phyloP scores from a whole-genome alignment of 1,140 invertebrate species.

The Schlechtendalia chinensis region DNA sequence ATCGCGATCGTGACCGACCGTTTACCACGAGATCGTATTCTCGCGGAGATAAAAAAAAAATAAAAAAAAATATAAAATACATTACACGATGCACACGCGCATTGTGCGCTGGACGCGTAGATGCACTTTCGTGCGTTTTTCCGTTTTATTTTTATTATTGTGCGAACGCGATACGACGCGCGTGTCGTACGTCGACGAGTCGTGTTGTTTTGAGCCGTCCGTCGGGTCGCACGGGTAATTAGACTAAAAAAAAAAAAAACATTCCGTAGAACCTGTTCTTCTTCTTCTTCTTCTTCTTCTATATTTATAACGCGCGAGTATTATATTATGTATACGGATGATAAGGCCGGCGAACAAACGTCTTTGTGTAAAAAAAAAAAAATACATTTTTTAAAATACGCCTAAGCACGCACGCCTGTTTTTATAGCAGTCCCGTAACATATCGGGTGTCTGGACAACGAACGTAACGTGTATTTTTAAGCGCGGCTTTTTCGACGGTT shows the following conservation, averaged over 20 bases:
- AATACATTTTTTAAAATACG: too few species aligned
- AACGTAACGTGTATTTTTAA: too few species aligned
- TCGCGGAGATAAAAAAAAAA: too few species aligned
- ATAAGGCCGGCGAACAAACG: not conserved
- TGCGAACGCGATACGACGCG: not conserved
- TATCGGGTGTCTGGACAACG: too few species aligned
- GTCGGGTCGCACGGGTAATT: conserved; percentile 3
- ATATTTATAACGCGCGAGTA: not conserved
- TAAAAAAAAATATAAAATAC: too few species aligned
- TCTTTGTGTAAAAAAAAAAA: not conserved
- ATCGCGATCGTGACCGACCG: not conserved
- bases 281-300: too few species aligned
- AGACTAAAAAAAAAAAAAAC: conserved; percentile 8
- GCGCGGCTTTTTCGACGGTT: too few species aligned
- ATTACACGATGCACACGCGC: too few species aligned
- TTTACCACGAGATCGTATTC: not conserved
- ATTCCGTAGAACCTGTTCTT: conserved; percentile 23
- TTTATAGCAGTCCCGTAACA: too few species aligned
- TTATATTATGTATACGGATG: not conserved
- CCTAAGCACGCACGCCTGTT: too few species aligned
- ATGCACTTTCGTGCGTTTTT: conserved; percentile 10
- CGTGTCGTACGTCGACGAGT: not conserved
- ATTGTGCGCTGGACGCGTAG: too few species aligned
- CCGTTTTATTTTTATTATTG: not conserved
- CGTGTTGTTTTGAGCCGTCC: not conserved